Evolutionary conservation across 2,113 vertebrate genomes (phyloP).

Genomic region (Acrocephalus kingi): DNA sequence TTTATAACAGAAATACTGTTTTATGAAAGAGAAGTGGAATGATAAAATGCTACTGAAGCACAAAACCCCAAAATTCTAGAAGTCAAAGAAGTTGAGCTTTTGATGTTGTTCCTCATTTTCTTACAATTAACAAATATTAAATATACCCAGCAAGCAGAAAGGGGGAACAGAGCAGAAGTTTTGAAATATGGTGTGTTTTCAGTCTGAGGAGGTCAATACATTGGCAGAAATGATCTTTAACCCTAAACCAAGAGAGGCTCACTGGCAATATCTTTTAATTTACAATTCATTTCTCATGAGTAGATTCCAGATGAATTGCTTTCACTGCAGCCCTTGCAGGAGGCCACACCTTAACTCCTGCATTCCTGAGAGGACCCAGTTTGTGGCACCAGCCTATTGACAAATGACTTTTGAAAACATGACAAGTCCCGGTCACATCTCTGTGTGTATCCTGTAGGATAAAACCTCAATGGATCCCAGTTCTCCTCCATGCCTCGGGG

Average conservation of each 20-base stretch:
- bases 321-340: background rate
- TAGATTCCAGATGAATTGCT: background rate
- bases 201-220: background rate
- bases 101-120: background rate
- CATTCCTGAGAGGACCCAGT: background rate
- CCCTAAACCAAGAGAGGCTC: background rate
- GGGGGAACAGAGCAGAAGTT: background rate
- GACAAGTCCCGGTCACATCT: background rate
- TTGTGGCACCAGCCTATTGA: background rate
- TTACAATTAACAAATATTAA: background rate
- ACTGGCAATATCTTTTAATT: background rate
- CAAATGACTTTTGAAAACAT: background rate
- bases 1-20: constrained; percentile 41
- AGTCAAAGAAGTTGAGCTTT: background rate
- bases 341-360: background rate
- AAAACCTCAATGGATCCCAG: background rate
- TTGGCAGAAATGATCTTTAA: background rate
- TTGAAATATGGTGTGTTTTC: background rate
- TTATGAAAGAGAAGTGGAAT: background rate
- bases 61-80: background rate
- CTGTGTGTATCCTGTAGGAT: background rate
- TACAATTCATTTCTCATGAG: background rate
- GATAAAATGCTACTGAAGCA: background rate
- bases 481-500: background rate
- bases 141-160: background rate